Percentiles rank a stretch among this genome's conserved stretches.
Evolutionary conservation across 1,140 invertebrate genomes (phyloP).

Genomic region (Zaprionus davidi): DNA sequence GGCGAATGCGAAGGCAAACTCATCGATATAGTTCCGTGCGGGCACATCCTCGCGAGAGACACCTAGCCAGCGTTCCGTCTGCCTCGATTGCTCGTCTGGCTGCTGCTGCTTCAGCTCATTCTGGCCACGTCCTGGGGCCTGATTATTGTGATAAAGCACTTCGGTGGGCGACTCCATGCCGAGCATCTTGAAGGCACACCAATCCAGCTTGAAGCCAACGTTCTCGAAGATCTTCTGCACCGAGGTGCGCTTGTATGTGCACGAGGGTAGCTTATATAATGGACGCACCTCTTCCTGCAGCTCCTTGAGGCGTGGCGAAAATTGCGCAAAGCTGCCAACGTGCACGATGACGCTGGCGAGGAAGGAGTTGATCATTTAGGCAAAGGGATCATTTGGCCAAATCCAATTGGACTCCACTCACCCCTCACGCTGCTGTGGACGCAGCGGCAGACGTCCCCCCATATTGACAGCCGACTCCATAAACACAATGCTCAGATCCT

Average conservation of each 20-base stretch:
- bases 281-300: conserved; percentile 93
- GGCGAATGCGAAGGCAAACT: conserved; percentile 89
- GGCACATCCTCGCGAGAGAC: conserved; percentile 87
- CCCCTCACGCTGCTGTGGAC: conserved; percentile 94
- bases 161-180: conserved; percentile 73
- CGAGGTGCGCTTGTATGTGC: conserved; percentile 93
- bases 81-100: conserved; percentile 32
- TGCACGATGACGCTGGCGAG: conserved; percentile 90
- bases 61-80: conserved; percentile 66
- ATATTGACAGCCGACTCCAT: conserved; percentile 92
- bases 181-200: conserved; percentile 94
- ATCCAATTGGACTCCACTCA: conserved; percentile 81
- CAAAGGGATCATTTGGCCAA: neutral
- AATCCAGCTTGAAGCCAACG: conserved; percentile 91
- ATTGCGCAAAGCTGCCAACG: conserved; percentile 90
- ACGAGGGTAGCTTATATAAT: conserved; percentile 89
- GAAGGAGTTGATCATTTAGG: neutral
- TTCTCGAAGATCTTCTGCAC: conserved; percentile 93
- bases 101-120: conserved; percentile 45
- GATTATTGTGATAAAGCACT: conserved; percentile 75
- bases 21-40: conserved; percentile 88
- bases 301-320: conserved; percentile 90
- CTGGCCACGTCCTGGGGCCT: conserved; percentile 42
- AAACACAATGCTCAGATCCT: conserved; percentile 92
- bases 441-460: conserved; percentile 91